Percentiles rank a stretch among this genome's conserved stretches.
Evolutionary conservation across 2,888 invertebrate genomes (phyloP).

Genomic region (Apotomis turbidana): DNA sequence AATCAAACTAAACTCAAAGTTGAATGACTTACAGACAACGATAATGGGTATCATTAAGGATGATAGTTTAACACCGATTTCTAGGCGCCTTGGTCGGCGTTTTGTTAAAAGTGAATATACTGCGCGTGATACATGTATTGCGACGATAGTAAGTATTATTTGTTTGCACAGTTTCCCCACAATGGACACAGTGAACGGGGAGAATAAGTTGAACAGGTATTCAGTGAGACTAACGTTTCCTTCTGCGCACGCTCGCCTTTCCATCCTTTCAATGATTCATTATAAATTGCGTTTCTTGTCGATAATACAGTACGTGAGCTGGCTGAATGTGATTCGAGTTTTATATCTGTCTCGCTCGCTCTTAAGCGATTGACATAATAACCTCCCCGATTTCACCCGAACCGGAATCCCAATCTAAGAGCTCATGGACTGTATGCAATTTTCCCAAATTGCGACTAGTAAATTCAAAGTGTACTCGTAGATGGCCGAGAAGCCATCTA

Average conservation of each 20-base stretch:
- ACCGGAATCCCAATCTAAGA: no score
- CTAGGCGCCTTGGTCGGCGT: not conserved
- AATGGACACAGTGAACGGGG: constrained; percentile 80
- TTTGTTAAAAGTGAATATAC: constrained; percentile 23
- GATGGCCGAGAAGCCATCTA: no score
- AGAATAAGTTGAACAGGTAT: constrained; percentile 84
- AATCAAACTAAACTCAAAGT: no score
- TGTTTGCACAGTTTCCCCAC: constrained; percentile 82
- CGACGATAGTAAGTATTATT: constrained; percentile 52
- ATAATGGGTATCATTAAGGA: not conserved
- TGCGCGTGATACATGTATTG: constrained; percentile 21
- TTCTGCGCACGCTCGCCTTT: constrained; percentile 60
- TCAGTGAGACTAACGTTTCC: constrained; percentile 85
- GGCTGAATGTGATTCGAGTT: no score
- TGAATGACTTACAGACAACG: no score
- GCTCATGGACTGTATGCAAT: no score
- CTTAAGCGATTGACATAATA: no score
- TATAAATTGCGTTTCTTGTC: not conserved
- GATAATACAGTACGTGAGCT: not conserved
- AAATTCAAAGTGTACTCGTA: no score
- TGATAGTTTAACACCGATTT: not conserved
- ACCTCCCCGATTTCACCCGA: no score
- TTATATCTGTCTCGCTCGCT: no score
- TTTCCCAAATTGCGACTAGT: no score
- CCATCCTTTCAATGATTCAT: constrained; percentile 55